Base-by-base conservation (phyloP, 2,888 invertebrate species). In the Psococerastis gibbosa region DNA sequence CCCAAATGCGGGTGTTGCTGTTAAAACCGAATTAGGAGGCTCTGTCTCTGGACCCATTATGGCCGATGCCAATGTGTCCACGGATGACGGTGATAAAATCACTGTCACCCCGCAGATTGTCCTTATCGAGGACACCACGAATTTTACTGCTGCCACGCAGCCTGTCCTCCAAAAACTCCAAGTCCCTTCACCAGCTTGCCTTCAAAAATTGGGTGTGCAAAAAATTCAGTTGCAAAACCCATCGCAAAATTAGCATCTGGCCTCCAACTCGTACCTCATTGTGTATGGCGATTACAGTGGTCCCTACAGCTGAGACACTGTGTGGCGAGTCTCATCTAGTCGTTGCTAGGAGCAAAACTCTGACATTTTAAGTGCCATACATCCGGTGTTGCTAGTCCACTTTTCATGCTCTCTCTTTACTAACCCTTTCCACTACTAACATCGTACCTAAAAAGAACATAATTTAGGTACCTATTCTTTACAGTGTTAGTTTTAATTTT, bases 101-200 rank as follows among this genome's bases (percentile, higher is more conserved):
- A 38, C 38, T 20, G 20, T 22, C 20, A 22, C 38, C n/a, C 38
- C 38, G 3, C 38, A 17, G 6, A 38, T 38, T 20, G 15, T 17
- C 22, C 5, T 38, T 13, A 15, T 38, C 38, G 38, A 38, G n/a
- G 38, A 38, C n/a, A 16, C 17, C 17, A 38, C 15, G 20, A 13
- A 16, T 13, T 38, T 38, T 5, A 16, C 15, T n/a, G 20, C 20
- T 38, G 17, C n/a, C 13, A 20, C 17, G 17, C 38, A 5, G 20
- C 22, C 38, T 15, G 20, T 38, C 17, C 20, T 38, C 13, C 38
- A 38, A 20, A 38, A 38, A 11, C 15, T 38, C 15, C 38, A 38
- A 20, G 15, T 38, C 17, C 38, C 27, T 9, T 27, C 27, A 11
- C 27, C 27, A 11, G 6, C 27, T 11, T 11, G 8, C 11, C 11